A percentile compares a stretch with the other conserved stretches of the same genome.
These are phyloP conservation scores for Tetragnatha versicolor DNA, from an alignment of 1,140 invertebrate species.

Conservation along the genomic window DNA sequence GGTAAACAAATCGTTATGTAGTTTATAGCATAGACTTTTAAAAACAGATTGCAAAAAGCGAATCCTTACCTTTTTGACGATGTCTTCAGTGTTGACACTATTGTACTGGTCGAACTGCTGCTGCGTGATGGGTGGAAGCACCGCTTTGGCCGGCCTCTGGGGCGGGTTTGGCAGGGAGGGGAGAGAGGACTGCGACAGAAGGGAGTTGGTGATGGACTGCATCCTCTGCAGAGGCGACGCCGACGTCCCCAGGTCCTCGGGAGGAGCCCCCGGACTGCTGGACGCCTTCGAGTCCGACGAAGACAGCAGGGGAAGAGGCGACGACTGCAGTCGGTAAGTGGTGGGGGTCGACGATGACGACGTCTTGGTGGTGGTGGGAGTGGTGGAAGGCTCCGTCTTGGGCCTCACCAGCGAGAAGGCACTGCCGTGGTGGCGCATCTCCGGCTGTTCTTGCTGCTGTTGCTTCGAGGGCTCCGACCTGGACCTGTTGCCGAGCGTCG, in stretches of 20 bases:
- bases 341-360: constrained; percentile 18
- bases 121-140: constrained; percentile 96
- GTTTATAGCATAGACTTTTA: no score
- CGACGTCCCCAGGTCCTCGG: constrained; percentile 45
- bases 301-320: constrained; percentile 25
- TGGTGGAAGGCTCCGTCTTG: constrained; percentile 71
- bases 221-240: constrained; percentile 90
- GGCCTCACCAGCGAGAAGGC: constrained; percentile 84
- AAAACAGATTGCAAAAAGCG: no score
- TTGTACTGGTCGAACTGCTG: constrained; percentile 99
- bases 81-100: constrained; percentile 97
- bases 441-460: constrained; percentile 26
- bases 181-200: constrained; percentile 84
- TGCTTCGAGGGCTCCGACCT: constrained; percentile 2
- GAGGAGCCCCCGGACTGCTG: constrained; percentile 1
- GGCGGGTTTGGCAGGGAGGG: constrained; percentile 58
- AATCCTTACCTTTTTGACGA: constrained; percentile 85
- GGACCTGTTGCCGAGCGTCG: constrained; percentile 8
- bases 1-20: no score
- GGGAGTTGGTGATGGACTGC: constrained; percentile 96
- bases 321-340: constrained; percentile 4
- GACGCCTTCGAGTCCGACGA: constrained; percentile 37
- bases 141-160: constrained; percentile 83
- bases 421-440: constrained; percentile 79
- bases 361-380: constrained; percentile 20